phyloP scores from a whole-genome alignment of 2,888 invertebrate species.

The Phyllotreta striolata region DNA sequence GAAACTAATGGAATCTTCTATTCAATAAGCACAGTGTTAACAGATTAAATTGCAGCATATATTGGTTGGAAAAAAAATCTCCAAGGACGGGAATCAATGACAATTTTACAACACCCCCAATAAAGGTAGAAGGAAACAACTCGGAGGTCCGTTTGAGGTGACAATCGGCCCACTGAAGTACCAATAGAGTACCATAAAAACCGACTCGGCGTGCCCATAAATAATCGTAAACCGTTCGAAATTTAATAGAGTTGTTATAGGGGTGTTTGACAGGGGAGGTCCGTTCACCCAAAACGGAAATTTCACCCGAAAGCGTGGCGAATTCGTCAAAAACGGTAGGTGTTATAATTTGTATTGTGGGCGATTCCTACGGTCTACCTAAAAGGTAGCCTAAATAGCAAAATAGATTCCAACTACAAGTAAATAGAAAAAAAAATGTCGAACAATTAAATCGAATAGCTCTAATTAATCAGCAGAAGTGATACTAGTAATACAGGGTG shows the following conservation, averaged over 20 bases:
- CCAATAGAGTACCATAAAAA: constrained; percentile 33
- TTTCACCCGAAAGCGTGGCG: constrained; percentile 26
- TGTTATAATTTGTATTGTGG: constrained; percentile 15
- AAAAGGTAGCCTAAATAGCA: too few relatives aligned
- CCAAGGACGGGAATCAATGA: neutral
- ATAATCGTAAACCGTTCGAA: constrained; percentile 32
- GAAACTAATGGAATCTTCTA: too few relatives aligned
- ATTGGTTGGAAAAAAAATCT: too few relatives aligned
- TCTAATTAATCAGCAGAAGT: too few relatives aligned
- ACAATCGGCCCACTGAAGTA: constrained; percentile 3
- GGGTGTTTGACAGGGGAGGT: constrained; percentile 28
- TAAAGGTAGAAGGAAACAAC: neutral
- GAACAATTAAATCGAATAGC: too few relatives aligned
- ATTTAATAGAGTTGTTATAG: constrained; percentile 19
- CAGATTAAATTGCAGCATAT: too few relatives aligned
- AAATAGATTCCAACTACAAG: too few relatives aligned
- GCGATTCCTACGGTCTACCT: neutral
- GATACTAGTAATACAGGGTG: too few relatives aligned
- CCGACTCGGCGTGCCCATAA: constrained; percentile 27
- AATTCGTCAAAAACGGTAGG: constrained; percentile 31
- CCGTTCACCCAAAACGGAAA: constrained; percentile 26
- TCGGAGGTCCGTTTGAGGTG: constrained; percentile 4
- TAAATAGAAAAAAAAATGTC: too few relatives aligned
- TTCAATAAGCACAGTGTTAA: too few relatives aligned
- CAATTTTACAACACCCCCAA: neutral